Conservation (phyloP, 2,888 invertebrate species). For the Caenorhabditis sp. region DNA sequence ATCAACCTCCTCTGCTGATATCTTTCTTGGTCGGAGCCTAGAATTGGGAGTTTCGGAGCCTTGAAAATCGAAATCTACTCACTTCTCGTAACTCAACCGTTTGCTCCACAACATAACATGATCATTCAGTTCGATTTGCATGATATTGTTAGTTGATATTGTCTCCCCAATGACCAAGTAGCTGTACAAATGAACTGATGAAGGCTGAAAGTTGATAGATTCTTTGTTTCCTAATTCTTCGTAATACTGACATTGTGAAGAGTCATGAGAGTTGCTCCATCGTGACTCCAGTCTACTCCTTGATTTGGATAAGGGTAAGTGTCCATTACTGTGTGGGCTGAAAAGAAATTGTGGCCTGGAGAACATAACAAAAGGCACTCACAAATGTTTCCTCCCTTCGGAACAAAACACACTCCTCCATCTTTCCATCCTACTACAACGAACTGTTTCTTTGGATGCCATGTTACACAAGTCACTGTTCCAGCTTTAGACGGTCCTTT, state of each 20-base stretch:
- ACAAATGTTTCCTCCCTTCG: slow-evolving; percentile 49
- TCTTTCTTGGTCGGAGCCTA: slow-evolving; percentile 1
- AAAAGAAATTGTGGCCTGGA: not conserved
- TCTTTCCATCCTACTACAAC: slow-evolving; percentile 78
- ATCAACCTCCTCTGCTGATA: slow-evolving; percentile 22
- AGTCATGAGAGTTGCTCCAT: slow-evolving; percentile 55
- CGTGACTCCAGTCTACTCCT: slow-evolving; percentile 63
- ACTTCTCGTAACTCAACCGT: slow-evolving; percentile 45
- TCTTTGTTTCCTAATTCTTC: not conserved
- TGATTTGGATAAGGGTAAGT: slow-evolving; percentile 13
- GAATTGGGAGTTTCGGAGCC: too few relatives aligned
- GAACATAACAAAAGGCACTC: not conserved
- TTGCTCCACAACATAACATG: slow-evolving; percentile 33
- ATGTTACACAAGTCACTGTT: slow-evolving; percentile 63
- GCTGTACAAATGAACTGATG: slow-evolving; percentile 41
- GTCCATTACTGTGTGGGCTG: slow-evolving; percentile 50
- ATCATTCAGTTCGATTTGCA: slow-evolving; percentile 53
- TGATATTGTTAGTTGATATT: slow-evolving; percentile 36
- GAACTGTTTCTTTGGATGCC: slow-evolving; percentile 77
- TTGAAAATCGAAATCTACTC: not conserved
- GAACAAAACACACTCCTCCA: slow-evolving; percentile 67
- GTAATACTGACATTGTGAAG: slow-evolving; percentile 33
- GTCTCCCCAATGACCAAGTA: slow-evolving; percentile 39
- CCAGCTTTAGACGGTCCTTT: slow-evolving; percentile 32
- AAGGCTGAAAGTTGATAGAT: slow-evolving; percentile 23